A percentile compares a stretch with the other conserved stretches of the same genome.
Conservation (phyloP, 2,888 invertebrate genomes). For the Drosophila paranaensis region DNA sequence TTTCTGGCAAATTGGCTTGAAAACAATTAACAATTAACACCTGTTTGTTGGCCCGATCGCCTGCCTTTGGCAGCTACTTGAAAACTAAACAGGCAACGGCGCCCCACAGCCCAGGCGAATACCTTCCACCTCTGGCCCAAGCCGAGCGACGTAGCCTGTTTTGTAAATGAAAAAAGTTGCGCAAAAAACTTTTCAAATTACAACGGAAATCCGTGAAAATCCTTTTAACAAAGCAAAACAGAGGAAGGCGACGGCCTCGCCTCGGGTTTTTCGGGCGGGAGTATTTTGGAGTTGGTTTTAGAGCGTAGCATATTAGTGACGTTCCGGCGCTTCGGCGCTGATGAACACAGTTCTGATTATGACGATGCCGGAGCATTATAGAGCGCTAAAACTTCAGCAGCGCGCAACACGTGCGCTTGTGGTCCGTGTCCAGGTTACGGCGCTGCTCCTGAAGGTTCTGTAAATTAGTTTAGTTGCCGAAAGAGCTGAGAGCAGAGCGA, state of each 20-base stretch:
- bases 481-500: background rate
- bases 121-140: background rate
- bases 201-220: constrained; percentile 82
- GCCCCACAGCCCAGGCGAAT: background rate
- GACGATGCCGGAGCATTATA: constrained; percentile 33
- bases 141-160: constrained; percentile 20
- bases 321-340: constrained; percentile 47
- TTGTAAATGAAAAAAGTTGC: constrained; percentile 79
- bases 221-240: constrained; percentile 80
- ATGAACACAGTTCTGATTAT: constrained; percentile 56
- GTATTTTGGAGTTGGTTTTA: constrained; percentile 8
- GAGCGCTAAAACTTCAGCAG: constrained; percentile 9
- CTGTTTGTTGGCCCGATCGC: constrained; percentile 59
- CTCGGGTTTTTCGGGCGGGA: background rate
- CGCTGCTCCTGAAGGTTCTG: constrained; percentile 46
- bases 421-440: constrained; percentile 37
- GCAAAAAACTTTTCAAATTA: constrained; percentile 80
- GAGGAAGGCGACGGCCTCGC: background rate
- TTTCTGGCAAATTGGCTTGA: constrained; percentile 73
- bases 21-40: constrained; percentile 81
- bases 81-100: constrained; percentile 62
- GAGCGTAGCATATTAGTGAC: constrained; percentile 53
- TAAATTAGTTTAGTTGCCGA: constrained; percentile 58
- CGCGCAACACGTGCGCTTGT: constrained; percentile 59
- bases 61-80: constrained; percentile 74